Percentiles rank a stretch among this genome's conserved stretches.
phyloP scores from a whole-genome alignment of 2,888 invertebrate genomes.

The Drosophila buzzatii region DNA sequence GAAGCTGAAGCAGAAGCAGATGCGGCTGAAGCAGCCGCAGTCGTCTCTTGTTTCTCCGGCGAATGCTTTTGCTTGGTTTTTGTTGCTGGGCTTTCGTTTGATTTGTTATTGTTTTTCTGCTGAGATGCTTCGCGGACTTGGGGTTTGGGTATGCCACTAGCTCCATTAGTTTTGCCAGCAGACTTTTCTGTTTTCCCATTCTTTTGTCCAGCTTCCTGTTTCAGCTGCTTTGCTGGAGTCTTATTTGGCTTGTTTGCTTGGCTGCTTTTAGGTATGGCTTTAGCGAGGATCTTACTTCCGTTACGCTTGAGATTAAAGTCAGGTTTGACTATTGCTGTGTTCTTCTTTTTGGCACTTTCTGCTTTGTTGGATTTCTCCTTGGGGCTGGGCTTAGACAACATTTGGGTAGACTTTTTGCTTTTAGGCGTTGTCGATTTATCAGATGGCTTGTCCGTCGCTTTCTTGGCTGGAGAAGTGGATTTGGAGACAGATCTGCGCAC shows the following conservation, averaged over 20 bases:
- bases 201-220: slow-evolving; percentile 23
- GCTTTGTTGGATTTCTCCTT: slow-evolving; percentile 60
- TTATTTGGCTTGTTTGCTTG: slow-evolving; percentile 23
- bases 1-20: slow-evolving; percentile 6
- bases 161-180: slow-evolving; percentile 46
- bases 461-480: slow-evolving; percentile 51
- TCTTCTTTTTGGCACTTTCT: slow-evolving; percentile 84
- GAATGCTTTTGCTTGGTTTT: slow-evolving; percentile 28
- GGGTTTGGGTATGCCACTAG: slow-evolving; percentile 28
- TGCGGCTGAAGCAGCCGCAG: slow-evolving; percentile 5
- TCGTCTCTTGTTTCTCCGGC: slow-evolving; percentile 35
- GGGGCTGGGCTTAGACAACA: slow-evolving; percentile 60
- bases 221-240: slow-evolving; percentile 18
- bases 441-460: slow-evolving; percentile 24
- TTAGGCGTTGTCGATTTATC: slow-evolving; percentile 38
- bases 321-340: slow-evolving; percentile 58
- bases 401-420: slow-evolving; percentile 25
- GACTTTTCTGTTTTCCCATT: slow-evolving; percentile 28
- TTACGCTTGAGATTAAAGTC: slow-evolving; percentile 46
- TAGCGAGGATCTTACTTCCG: slow-evolving; percentile 49
- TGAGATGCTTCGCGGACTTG: slow-evolving; percentile 30
- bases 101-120: slow-evolving; percentile 39
- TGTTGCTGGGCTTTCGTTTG: slow-evolving; percentile 17
- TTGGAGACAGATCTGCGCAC: slow-evolving; percentile 25
- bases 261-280: slow-evolving; percentile 53